phyloP scores from a whole-genome alignment of 1,140 invertebrate genomes.

The Callitettix versicolor region DNA sequence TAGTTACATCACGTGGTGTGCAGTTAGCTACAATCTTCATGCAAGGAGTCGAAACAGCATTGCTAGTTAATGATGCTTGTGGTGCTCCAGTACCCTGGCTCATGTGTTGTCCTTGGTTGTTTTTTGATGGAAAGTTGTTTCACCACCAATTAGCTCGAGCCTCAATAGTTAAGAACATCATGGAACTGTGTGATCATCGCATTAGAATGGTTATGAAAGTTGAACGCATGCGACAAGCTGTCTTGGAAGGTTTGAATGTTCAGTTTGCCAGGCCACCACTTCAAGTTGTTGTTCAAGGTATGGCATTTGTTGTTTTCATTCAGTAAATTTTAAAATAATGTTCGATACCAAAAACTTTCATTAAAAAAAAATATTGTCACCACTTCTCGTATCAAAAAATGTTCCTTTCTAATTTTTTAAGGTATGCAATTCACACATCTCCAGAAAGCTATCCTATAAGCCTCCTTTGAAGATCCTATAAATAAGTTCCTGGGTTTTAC shows the following conservation, averaged over 20 bases:
- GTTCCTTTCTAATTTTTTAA: too few relatives aligned
- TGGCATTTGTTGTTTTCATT: too few relatives aligned
- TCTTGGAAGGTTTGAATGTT: constrained; percentile 68
- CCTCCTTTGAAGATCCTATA: too few relatives aligned
- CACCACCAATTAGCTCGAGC: constrained; percentile 69
- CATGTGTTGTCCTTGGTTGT: constrained; percentile 83
- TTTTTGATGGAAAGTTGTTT: constrained; percentile 86
- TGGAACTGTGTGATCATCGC: constrained; percentile 67
- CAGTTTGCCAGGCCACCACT: constrained; percentile 42
- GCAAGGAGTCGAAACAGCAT: constrained; percentile 77
- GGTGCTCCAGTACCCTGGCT: constrained; percentile 82
- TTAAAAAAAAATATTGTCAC: too few relatives aligned
- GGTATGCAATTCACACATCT: too few relatives aligned
- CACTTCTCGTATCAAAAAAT: too few relatives aligned
- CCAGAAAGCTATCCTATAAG: too few relatives aligned
- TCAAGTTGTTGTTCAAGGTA: constrained; percentile 10
- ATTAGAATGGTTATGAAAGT: constrained; percentile 76
- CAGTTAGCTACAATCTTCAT: constrained; percentile 79
- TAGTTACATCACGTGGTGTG: constrained; percentile 68
- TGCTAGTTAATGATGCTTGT: constrained; percentile 84
- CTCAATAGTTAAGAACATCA: constrained; percentile 51
- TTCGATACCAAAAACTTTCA: too few relatives aligned
- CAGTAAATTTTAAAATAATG: too few relatives aligned
- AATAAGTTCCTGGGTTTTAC: too few relatives aligned
- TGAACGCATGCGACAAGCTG: constrained; percentile 76